These are phyloP conservation scores for Leuciscus waleckii DNA, from an alignment of 2,797 vertebrate species.

Conservation along the genomic window DNA sequence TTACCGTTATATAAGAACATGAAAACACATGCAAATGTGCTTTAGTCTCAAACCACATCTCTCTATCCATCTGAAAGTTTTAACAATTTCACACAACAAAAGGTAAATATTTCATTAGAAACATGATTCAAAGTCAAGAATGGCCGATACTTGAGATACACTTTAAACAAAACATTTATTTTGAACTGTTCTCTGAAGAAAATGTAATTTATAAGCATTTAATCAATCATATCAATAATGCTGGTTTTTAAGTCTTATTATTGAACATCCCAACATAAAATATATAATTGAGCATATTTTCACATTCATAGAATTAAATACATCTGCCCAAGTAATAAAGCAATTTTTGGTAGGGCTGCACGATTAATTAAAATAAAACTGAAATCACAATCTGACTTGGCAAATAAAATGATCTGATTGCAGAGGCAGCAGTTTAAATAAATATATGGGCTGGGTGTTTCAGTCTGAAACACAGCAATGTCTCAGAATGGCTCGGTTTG, in stretches of 20 bases:
- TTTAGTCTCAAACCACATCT: slow-evolving; percentile 1
- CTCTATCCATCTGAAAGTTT: neutral
- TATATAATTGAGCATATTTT: neutral
- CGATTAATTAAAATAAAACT: neutral
- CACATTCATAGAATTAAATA: neutral
- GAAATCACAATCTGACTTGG: neutral
- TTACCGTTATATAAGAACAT: slow-evolving; percentile 28
- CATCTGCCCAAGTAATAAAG: neutral
- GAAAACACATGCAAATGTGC: slow-evolving; percentile 16
- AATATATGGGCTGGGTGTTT: neutral
- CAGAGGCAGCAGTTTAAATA: neutral
- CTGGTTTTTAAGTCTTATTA: neutral
- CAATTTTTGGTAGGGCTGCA: neutral
- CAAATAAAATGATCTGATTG: neutral
- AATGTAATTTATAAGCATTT: neutral
- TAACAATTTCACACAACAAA: neutral
- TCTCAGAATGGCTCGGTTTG: neutral
- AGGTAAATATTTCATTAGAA: neutral
- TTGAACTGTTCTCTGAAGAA: neutral
- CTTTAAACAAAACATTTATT: neutral
- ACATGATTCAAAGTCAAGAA: neutral
- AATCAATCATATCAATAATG: neutral
- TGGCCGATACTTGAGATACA: neutral
- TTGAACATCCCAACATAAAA: neutral
- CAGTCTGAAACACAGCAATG: neutral